Evolutionary conservation across 2,888 invertebrate species (phyloP), one percentile per base, ranked within the genome.

Genomic region (Ctena decussata): DNA sequence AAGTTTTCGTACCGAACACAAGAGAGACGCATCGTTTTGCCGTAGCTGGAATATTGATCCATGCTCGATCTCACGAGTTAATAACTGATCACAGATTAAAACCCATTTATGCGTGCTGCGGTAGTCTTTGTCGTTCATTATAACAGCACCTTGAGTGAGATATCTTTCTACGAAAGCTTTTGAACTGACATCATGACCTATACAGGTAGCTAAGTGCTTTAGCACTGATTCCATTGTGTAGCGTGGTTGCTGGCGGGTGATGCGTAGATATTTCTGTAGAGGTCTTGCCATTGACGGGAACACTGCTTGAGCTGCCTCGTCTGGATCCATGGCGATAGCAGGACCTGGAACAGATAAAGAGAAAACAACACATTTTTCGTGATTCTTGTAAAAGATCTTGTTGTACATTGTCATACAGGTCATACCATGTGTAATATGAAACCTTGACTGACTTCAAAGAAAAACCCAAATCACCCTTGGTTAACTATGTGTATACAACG

Each of bases 241-340:
- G 78, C 98, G 96, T 0, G 99, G 99, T 95, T 99, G 99, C 95
- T 99, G 99, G 0, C 99, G 96, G 0, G 99, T 99, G 1, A 99
- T 98, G 15, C 99, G 97, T 82, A 99, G 96, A 96, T 98, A 99
- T 96, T 99, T 99, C 96, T 99, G 99, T 89, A 99, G 96, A 0
- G 99, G 98, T 81, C 99, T 97, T 0, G 99, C 98, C 97, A 99
- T 97, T 11, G 99, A 98, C 0, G 99, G 99, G 95, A 99, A 99
- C 80, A 99, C 98, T 0, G 99, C 98, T 95, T 99, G 98, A 0
- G 99, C 99, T 3, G 99, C 99, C 96, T 99, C 99, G 93, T 98
- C 97, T 0, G 99, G 98, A 94, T 99, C 98, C 96, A 99, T 97
- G 0, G 98, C 98, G 84, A 98, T 97, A 0, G 98, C 98, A 0